phyloP scores from a whole-genome alignment of 1,140 invertebrate species.

The Zaprionus taronus region DNA sequence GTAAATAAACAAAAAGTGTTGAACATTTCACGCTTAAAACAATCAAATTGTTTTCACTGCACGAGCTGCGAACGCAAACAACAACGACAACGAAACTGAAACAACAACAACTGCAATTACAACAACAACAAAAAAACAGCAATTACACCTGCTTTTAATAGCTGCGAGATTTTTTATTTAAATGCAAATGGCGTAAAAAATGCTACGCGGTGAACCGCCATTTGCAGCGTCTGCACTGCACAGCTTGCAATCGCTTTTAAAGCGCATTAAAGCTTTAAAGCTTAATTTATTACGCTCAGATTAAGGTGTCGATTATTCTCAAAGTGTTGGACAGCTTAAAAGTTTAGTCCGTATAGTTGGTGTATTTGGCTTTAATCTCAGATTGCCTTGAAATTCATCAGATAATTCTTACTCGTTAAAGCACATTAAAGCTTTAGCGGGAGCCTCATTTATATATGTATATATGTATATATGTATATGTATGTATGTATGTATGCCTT shows the following conservation, averaged over 20 bases:
- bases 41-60: constrained; percentile 60
- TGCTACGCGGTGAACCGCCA: neutral
- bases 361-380: neutral
- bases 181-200: constrained; percentile 25
- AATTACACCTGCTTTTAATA: constrained; percentile 39
- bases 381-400: neutral
- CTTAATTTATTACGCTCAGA: neutral
- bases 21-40: constrained; percentile 66
- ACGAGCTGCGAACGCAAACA: constrained; percentile 12
- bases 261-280: constrained; percentile 3
- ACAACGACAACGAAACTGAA: constrained; percentile 3
- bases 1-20: constrained; percentile 43
- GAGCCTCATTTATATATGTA: neutral
- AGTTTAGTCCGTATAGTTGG: too few relatives aligned
- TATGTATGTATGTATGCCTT: too few relatives aligned
- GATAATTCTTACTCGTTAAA: neutral
- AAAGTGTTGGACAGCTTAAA: neutral
- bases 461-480: too few relatives aligned
- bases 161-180: constrained; percentile 29
- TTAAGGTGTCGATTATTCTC: neutral
- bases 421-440: neutral
- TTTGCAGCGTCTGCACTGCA: neutral
- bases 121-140: neutral
- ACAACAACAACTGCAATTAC: neutral
- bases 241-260: neutral